Conservation (phyloP, 2,888 invertebrate genomes). For the Drosophila mettleri region DNA sequence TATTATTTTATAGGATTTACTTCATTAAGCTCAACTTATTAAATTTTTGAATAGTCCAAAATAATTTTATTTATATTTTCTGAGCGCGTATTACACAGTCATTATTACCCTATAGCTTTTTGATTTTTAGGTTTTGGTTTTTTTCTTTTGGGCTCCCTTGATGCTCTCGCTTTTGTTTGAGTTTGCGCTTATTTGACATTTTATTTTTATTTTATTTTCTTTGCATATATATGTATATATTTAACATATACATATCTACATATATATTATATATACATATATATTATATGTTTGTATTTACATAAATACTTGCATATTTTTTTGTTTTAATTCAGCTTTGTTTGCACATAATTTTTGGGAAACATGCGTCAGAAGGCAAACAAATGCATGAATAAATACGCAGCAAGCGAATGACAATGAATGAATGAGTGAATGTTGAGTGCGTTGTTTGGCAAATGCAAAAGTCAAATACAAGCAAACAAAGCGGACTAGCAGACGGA, state of each 20-base stretch:
- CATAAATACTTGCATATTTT: conserved; percentile 13
- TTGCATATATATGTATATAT: not conserved
- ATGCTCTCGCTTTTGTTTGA: conserved; percentile 66
- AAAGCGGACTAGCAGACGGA: conserved; percentile 14
- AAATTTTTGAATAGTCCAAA: no score
- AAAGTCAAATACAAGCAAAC: conserved; percentile 61
- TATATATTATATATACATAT: conserved; percentile 4
- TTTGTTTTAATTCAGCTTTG: conserved; percentile 74
- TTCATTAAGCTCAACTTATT: no score
- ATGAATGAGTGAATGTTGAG: conserved; percentile 49
- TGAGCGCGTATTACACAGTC: not conserved
- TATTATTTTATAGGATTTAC: not conserved
- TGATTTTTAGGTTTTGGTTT: not conserved
- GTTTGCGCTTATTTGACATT: conserved; percentile 80
- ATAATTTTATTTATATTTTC: no score
- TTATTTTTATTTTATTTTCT: conserved; percentile 66
- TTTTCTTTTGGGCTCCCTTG: conserved; percentile 4
- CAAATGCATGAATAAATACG: conserved; percentile 78
- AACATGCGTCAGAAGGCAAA: conserved; percentile 78
- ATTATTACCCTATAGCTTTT: not conserved
- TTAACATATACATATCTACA: conserved; percentile 1
- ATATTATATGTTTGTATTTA: not conserved
- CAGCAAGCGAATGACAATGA: conserved; percentile 61
- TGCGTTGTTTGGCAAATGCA: conserved; percentile 64
- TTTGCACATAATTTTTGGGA: conserved; percentile 79